Conservation (phyloP, 2,113 vertebrate genomes). For the Carassius gibelio region DNA sequence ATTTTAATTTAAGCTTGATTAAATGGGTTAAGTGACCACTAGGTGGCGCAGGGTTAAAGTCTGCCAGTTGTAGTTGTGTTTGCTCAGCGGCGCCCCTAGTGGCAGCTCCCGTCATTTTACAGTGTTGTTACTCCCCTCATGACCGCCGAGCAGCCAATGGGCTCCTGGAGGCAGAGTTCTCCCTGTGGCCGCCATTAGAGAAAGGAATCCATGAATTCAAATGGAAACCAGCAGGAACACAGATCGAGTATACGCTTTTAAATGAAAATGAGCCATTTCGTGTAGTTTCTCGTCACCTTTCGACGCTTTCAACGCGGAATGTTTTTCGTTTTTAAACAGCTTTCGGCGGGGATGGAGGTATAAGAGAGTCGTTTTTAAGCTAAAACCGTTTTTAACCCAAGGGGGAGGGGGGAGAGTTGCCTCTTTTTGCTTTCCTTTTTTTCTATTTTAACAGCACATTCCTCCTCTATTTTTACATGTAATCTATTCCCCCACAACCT, state of each 20-base stretch:
- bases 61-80: slow-evolving; percentile 70
- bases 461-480: slow-evolving; percentile 57
- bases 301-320: slow-evolving; percentile 67
- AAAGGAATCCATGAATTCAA: slow-evolving; percentile 96
- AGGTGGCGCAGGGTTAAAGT: slow-evolving; percentile 76
- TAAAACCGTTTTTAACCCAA: slow-evolving; percentile 77
- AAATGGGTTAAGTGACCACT: slow-evolving; percentile 61
- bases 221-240: slow-evolving; percentile 84
- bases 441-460: slow-evolving; percentile 79
- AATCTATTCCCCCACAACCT: slow-evolving; percentile 59
- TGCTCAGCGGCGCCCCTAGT: slow-evolving; percentile 77
- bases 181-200: slow-evolving; percentile 98
- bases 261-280: slow-evolving; percentile 64
- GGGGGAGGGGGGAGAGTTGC: slow-evolving; percentile 80
- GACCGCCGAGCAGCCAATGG: slow-evolving; percentile 85
- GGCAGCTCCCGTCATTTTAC: slow-evolving; percentile 71
- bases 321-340: slow-evolving; percentile 66
- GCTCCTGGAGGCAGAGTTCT: slow-evolving; percentile 85
- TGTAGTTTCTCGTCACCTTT: slow-evolving; percentile 66
- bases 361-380: slow-evolving; percentile 72
- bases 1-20: background rate
- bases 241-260: slow-evolving; percentile 71
- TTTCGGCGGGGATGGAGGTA: slow-evolving; percentile 69
- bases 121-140: slow-evolving; percentile 81
- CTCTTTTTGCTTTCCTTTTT: slow-evolving; percentile 78